Conservation (phyloP, 2,888 invertebrate species). For the Byasa hedistus region DNA sequence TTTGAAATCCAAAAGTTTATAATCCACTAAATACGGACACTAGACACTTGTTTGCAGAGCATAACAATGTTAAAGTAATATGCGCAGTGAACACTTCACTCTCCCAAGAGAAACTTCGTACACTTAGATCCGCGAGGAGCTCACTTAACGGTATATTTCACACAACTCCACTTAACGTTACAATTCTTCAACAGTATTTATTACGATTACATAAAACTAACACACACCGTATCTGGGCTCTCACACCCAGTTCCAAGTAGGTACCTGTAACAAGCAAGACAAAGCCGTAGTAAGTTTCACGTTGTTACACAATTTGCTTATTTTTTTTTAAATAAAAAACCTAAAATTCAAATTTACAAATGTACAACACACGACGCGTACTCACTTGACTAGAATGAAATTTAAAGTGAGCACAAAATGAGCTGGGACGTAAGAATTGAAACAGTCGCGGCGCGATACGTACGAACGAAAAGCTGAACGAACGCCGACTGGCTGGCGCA, state of each 20-base stretch:
- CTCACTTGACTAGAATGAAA: conserved; percentile 56
- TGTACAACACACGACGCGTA: conserved; percentile 39
- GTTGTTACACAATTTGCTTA: conserved; percentile 33
- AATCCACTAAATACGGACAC: conserved; percentile 66
- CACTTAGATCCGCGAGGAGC: conserved; percentile 49
- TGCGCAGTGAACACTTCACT: conserved; percentile 59
- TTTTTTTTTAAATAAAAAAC: conserved; percentile 14
- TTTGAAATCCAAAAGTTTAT: conserved; percentile 59
- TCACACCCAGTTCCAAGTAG: conserved; percentile 76
- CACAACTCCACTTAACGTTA: conserved; percentile 21
- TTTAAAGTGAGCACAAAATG: conserved; percentile 65
- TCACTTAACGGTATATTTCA: conserved; percentile 22
- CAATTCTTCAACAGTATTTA: conserved; percentile 37
- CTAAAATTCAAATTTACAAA: background rate
- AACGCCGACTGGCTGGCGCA: conserved; percentile 71
- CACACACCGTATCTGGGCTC: conserved; percentile 75
- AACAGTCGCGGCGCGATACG: conserved; percentile 42
- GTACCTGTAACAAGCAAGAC: conserved; percentile 79
- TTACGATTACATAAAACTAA: conserved; percentile 75
- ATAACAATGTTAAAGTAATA: conserved; percentile 53
- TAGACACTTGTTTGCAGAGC: conserved; percentile 61
- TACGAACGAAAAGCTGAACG: conserved; percentile 46
- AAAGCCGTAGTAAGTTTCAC: conserved; percentile 68
- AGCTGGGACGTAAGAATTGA: conserved; percentile 71
- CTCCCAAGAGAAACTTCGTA: conserved; percentile 45